These are phyloP conservation scores for Phainopepla nitens DNA, from an alignment of 2,113 vertebrate species.

Conservation along the genomic window DNA sequence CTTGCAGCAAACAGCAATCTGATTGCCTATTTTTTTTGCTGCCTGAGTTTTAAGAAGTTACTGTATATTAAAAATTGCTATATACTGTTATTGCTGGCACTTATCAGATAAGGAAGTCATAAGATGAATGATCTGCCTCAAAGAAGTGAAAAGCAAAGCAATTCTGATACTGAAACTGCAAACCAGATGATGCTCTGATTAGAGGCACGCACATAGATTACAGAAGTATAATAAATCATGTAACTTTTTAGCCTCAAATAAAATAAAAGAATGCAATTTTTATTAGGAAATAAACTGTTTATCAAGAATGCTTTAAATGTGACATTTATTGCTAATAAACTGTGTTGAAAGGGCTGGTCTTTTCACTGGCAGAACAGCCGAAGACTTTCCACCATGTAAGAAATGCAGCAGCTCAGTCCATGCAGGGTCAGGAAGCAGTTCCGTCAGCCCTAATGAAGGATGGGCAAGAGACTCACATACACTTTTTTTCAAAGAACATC, in stretches of 20 bases:
- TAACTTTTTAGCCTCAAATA: constrained; percentile 19
- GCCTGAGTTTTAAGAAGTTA: not conserved
- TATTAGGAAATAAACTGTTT: constrained; percentile 56
- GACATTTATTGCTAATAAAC: constrained; percentile 53
- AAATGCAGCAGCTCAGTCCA: not conserved
- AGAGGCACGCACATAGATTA: not conserved
- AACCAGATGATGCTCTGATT: constrained; percentile 35
- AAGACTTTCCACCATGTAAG: not conserved
- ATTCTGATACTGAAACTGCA: constrained; percentile 51
- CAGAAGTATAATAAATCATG: not conserved
- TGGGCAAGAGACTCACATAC: not conserved
- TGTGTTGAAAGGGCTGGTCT: not conserved
- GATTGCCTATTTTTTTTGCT: not conserved
- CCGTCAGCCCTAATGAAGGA: not conserved
- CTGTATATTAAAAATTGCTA: constrained; percentile 37
- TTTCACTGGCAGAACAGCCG: not conserved
- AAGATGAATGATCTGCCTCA: constrained; percentile 29
- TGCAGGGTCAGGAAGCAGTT: not conserved
- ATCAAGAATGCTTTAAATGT: constrained; percentile 42
- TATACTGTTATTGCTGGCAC: not conserved
- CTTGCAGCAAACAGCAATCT: not conserved
- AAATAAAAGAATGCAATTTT: constrained; percentile 22
- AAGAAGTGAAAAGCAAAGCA: constrained; percentile 49
- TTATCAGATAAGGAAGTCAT: constrained; percentile 44
- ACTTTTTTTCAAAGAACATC: not conserved